phyloP scores from a whole-genome alignment of 2,797 vertebrate genomes.

The Sus cebifrons region DNA sequence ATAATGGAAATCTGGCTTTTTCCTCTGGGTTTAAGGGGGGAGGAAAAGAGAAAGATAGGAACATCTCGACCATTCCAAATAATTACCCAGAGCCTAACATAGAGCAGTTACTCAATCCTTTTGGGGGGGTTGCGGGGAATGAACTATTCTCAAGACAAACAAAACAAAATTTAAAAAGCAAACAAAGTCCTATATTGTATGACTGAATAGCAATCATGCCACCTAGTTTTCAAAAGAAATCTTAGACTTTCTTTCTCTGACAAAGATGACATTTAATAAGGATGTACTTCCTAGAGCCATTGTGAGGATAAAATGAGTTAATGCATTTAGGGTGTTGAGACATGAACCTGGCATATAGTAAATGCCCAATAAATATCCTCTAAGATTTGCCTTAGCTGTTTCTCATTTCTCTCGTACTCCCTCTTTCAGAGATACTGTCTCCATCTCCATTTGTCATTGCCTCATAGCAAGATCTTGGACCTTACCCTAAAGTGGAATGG shows the following conservation, averaged over 20 bases:
- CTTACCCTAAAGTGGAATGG: background rate
- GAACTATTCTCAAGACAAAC: background rate
- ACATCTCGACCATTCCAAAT: background rate
- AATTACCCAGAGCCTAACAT: background rate
- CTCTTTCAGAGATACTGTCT: background rate
- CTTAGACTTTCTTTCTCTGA: background rate
- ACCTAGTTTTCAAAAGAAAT: background rate
- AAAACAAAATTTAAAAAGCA: background rate
- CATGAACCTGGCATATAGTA: background rate
- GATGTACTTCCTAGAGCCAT: background rate
- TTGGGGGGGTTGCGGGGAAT: background rate
- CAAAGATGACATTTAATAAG: conserved; percentile 37
- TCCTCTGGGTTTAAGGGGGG: no score
- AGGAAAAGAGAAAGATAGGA: background rate
- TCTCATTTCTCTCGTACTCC: background rate
- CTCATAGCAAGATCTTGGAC: background rate
- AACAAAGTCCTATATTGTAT: background rate
- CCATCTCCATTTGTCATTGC: background rate
- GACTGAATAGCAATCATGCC: background rate
- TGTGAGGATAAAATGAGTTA: background rate
- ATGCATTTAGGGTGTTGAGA: background rate
- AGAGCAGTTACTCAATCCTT: background rate
- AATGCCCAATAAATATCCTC: background rate
- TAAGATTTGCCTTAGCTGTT: background rate
- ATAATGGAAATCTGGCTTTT: background rate